Evolutionary conservation across 2,797 vertebrate species (phyloP).

Genomic region (Leptatherina wallacei): DNA sequence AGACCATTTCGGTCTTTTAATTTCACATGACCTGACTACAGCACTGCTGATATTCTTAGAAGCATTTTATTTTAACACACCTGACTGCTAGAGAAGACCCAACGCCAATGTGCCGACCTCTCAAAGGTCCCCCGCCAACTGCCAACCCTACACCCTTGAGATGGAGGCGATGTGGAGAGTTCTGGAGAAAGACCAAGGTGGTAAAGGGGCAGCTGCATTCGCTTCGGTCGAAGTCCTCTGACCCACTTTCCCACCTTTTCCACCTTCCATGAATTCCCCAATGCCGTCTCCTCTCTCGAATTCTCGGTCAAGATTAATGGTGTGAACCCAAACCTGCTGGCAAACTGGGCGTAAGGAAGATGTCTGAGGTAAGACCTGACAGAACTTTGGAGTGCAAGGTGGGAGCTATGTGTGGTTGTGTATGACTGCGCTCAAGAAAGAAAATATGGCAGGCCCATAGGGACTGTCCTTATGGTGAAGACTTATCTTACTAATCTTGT

Average conservation of each 20-base stretch:
- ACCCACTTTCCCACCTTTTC: slow-evolving; percentile 83
- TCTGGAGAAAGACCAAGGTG: slow-evolving; percentile 65
- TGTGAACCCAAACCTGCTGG: slow-evolving; percentile 81
- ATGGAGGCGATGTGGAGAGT: slow-evolving; percentile 40
- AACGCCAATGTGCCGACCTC: slow-evolving; percentile 35
- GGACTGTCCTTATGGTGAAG: slow-evolving; percentile 63
- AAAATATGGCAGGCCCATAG: slow-evolving; percentile 65
- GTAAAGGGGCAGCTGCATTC: slow-evolving; percentile 80
- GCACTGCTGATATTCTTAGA: slow-evolving; percentile 41
- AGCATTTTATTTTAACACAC: slow-evolving; percentile 2
- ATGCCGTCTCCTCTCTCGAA: slow-evolving; percentile 55
- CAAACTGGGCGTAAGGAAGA: slow-evolving; percentile 67
- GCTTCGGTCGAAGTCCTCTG: slow-evolving; percentile 85
- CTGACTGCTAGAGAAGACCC: slow-evolving; percentile 28
- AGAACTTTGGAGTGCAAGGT: slow-evolving; percentile 60
- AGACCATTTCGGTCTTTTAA: slow-evolving; percentile 17
- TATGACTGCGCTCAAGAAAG: slow-evolving; percentile 57
- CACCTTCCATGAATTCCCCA: slow-evolving; percentile 56
- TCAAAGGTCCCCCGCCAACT: slow-evolving; percentile 76
- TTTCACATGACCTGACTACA: slow-evolving; percentile 19
- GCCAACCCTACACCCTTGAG: slow-evolving; percentile 61
- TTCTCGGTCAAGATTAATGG: slow-evolving; percentile 83
- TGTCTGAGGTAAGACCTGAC: slow-evolving; percentile 64
- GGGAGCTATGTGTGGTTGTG: slow-evolving; percentile 27
- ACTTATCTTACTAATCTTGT: slow-evolving; percentile 53